Evolutionary conservation across 2,113 vertebrate species (phyloP), one percentile per base, ranked within the genome.

Genomic region (Scopus umbretta): DNA sequence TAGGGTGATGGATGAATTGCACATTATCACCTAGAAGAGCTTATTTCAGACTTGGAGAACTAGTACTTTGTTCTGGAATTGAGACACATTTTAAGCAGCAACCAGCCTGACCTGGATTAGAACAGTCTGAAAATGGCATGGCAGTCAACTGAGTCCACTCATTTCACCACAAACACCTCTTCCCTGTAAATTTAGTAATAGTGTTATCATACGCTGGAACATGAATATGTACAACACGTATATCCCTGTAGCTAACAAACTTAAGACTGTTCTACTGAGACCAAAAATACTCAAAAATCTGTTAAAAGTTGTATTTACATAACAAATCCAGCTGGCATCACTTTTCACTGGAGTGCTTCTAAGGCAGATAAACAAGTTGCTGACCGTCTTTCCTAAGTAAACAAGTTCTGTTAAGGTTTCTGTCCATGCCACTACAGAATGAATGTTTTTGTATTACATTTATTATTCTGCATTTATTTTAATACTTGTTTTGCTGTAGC

Each of bases 21-120:
- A 95, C 52, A 53, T 67, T 88, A 94, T 65, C 94, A 86, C 32
- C 83, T 87, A 85, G 80, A 68, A 87, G 27, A 85, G 70, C 27
- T 55, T 62, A 84, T 63, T 94, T 94, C 72, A 96, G 71, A 79
- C 79, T 83, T 86, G 38, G 42, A 96, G 50, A 89, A 93, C 34
- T 88, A 78, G 38, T 66, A 67, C n/a, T 85, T 81, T 43, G 19
- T 83, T 96, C 81, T 66, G 55, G 75, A 86, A 81, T 7, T 45
- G 34, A 71, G 47, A 79, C 2, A 7, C n/a, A 81, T 45, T 92
- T 78, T 53, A 92, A 95, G 63, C 38, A 90, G 26, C 59, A 90
- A 34, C 21, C 20, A n/a, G 40, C 13, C 32, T 70, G 76, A 85
- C 27, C 53, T 73, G 23, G 59, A 78, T 92, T 72, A 96, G 80